Conservation (phyloP, 2,113 vertebrate species). For the Apus apus region DNA sequence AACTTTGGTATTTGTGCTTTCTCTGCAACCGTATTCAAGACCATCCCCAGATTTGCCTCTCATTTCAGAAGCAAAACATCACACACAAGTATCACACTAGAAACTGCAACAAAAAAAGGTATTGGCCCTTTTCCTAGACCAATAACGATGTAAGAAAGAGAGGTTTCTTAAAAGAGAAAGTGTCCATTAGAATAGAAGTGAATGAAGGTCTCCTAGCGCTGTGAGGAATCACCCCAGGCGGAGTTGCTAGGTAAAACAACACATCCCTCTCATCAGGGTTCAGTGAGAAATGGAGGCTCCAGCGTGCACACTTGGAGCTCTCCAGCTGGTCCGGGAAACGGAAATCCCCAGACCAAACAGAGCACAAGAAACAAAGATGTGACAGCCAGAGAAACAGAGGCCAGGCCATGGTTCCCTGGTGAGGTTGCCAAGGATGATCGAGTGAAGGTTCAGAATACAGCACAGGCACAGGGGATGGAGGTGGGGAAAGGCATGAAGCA, state of each 20-base stretch:
- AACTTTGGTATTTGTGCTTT: constrained; percentile 17
- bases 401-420: not conserved
- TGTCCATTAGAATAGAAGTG: not conserved
- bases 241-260: not conserved
- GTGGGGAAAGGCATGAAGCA: fast-evolving
- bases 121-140: not conserved
- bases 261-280: not conserved
- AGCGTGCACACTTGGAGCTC: not conserved
- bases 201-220: not conserved
- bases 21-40: not conserved
- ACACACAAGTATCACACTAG: not conserved
- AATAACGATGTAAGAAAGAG: not conserved
- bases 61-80: not conserved
- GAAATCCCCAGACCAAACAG: not conserved
- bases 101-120: not conserved
- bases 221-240: not conserved
- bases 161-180: not conserved
- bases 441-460: not conserved
- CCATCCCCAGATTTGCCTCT: not conserved
- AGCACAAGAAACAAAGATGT: not conserved
- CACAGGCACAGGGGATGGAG: not conserved
- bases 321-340: not conserved
- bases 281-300: not conserved
- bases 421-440: not conserved
- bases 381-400: not conserved